Conservation (phyloP, 2,797 vertebrate genomes). For the Leptatherina wallacei region DNA sequence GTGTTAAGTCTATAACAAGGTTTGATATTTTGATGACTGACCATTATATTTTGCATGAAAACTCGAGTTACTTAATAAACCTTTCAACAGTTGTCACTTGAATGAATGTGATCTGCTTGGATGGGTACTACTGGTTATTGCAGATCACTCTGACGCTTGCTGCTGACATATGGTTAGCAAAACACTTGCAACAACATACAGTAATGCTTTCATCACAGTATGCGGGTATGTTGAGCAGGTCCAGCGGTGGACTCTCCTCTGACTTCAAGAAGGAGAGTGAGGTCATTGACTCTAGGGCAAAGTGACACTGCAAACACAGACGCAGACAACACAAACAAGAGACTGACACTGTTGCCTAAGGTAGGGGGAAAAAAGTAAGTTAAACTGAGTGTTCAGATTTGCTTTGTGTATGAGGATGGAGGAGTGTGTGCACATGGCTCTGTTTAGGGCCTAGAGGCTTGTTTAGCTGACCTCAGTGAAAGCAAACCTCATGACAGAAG, state of each 20-base stretch:
- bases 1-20: background rate
- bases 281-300: conserved; percentile 44
- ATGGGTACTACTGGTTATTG: background rate
- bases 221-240: conserved; percentile 22
- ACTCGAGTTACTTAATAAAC: background rate
- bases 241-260: conserved; percentile 11
- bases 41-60: background rate
- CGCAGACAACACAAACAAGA: conserved; percentile 67
- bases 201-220: conserved; percentile 7
- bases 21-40: background rate
- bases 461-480: conserved; percentile 85
- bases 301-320: conserved; percentile 66
- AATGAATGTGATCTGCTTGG: background rate
- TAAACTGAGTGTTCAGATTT: conserved; percentile 62
- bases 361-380: conserved; percentile 52
- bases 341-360: conserved; percentile 46
- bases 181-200: conserved; percentile 19
- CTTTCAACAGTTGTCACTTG: background rate
- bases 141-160: conserved; percentile 8
- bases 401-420: conserved; percentile 34
- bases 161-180: conserved; percentile 7
- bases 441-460: conserved; percentile 75
- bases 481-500: conserved; percentile 85
- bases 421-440: conserved; percentile 63
- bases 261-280: conserved; percentile 36